Evolutionary conservation across 1,140 invertebrate species (phyloP).

Genomic region (Calosoma granatense): DNA sequence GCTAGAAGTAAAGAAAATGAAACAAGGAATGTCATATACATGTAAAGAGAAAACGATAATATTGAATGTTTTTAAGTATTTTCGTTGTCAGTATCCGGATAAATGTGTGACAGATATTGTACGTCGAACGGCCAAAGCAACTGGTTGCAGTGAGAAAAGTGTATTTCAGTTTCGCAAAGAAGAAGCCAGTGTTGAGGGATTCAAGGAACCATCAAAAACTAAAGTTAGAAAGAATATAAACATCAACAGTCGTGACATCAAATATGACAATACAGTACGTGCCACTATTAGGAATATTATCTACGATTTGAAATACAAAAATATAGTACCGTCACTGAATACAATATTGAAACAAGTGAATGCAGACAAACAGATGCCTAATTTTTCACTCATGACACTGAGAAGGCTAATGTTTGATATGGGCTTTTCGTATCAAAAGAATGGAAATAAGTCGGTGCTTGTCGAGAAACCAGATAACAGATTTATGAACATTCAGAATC

Average conservation of each 20-base stretch:
- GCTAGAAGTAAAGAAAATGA: constrained; percentile 24
- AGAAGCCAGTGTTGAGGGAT: constrained; percentile 27
- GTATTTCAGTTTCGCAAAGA: constrained; percentile 31
- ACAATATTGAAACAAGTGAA: constrained; percentile 29
- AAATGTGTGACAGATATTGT: constrained; percentile 29
- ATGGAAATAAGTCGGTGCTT: constrained; percentile 27
- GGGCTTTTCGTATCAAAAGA: constrained; percentile 30
- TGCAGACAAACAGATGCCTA: constrained; percentile 21
- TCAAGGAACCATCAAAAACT: constrained; percentile 28
- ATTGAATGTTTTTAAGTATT: constrained; percentile 31
- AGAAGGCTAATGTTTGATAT: constrained; percentile 29
- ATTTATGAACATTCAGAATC: neutral
- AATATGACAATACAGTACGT: constrained; percentile 26
- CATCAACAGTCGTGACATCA: constrained; percentile 28
- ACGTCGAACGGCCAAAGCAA: constrained; percentile 26
- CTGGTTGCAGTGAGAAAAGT: constrained; percentile 31
- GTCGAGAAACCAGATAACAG: constrained; percentile 21
- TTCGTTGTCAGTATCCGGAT: constrained; percentile 23
- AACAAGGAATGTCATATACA: constrained; percentile 31
- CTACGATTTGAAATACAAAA: constrained; percentile 27
- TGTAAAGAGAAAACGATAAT: constrained; percentile 31
- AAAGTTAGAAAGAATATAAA: constrained; percentile 29
- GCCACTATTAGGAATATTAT: constrained; percentile 25
- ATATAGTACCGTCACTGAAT: constrained; percentile 26
- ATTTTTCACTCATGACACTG: constrained; percentile 30